Evolutionary conservation across 2,888 invertebrate species (phyloP).

Genomic region (Azorinus chamasolen): DNA sequence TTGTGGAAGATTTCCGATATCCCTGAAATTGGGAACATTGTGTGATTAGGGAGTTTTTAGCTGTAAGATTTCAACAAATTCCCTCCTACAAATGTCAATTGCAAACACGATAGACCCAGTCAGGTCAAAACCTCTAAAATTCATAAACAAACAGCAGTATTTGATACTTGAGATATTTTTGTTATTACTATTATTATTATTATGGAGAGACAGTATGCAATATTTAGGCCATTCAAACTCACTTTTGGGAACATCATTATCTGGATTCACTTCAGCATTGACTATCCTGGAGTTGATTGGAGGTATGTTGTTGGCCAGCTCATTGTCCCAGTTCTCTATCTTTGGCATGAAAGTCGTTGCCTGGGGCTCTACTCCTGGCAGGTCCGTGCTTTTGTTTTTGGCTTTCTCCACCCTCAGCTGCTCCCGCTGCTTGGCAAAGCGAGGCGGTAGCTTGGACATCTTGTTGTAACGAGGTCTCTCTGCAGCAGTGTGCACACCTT

Average conservation of each 20-base stretch:
- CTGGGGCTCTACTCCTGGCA: slow-evolving; percentile 26
- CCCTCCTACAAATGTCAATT: too few species aligned
- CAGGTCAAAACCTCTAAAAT: too few species aligned
- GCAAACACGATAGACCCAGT: too few species aligned
- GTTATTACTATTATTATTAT: too few species aligned
- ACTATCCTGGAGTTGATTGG: slow-evolving; percentile 53
- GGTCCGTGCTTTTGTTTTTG: slow-evolving; percentile 61
- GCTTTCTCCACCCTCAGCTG: slow-evolving; percentile 87
- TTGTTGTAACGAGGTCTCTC: slow-evolving; percentile 73
- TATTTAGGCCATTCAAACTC: slow-evolving; percentile 13
- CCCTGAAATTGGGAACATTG: too few species aligned
- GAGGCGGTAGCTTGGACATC: slow-evolving; percentile 91
- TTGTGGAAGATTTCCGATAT: too few species aligned
- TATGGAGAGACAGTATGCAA: too few species aligned
- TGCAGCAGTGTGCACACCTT: slow-evolving; percentile 71
- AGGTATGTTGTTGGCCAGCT: slow-evolving; percentile 85
- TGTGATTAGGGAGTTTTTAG: too few species aligned
- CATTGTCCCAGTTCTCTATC: slow-evolving; percentile 86
- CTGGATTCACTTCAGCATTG: slow-evolving; percentile 49
- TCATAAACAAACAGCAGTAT: too few species aligned
- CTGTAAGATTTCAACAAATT: too few species aligned
- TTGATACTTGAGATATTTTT: too few species aligned
- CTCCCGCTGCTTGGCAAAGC: slow-evolving; percentile 92
- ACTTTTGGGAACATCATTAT: slow-evolving; percentile 55
- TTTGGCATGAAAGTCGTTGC: slow-evolving; percentile 77